These are phyloP conservation scores for Drosophila sucinea DNA, from an alignment of 1,140 invertebrate genomes.

Conservation along the genomic window DNA sequence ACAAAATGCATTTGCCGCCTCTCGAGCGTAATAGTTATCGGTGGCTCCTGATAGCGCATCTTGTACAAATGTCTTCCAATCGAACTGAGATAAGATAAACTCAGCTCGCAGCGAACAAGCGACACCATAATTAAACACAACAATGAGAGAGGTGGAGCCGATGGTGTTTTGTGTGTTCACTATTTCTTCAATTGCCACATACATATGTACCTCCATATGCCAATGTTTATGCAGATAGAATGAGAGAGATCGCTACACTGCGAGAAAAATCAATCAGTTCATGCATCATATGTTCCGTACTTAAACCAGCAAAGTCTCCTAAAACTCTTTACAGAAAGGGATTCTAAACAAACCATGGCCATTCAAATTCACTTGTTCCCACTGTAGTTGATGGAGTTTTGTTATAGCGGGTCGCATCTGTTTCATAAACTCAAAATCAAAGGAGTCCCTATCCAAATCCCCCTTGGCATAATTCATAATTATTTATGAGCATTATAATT, in stretches of 20 bases:
- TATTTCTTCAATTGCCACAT: not conserved
- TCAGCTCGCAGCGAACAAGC: slow-evolving; percentile 30
- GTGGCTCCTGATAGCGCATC: slow-evolving; percentile 49
- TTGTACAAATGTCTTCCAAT: slow-evolving; percentile 50
- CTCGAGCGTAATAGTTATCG: slow-evolving; percentile 24
- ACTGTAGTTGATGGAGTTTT: not conserved
- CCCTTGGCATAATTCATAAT: slow-evolving; percentile 3
- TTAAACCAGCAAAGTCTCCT: no score
- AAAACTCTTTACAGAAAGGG: no score
- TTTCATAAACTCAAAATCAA: not conserved
- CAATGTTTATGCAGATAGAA: slow-evolving; percentile 2
- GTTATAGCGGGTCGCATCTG: not conserved
- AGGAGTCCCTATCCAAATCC: slow-evolving; percentile 1
- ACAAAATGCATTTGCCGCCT: slow-evolving; percentile 29
- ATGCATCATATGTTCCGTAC: not conserved
- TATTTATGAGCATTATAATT: slow-evolving; percentile 12
- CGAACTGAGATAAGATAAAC: slow-evolving; percentile 52
- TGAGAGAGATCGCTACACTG: not conserved
- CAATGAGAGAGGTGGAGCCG: not conserved
- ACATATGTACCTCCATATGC: not conserved
- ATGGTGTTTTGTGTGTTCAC: not conserved
- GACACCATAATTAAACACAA: slow-evolving; percentile 53
- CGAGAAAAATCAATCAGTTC: not conserved
- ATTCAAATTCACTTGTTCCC: not conserved
- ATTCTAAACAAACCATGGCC: no score